Percentiles rank a stretch among this genome's conserved stretches.
Conservation (phyloP, 2,888 invertebrate genomes). For the Eupithecia insigniata region DNA sequence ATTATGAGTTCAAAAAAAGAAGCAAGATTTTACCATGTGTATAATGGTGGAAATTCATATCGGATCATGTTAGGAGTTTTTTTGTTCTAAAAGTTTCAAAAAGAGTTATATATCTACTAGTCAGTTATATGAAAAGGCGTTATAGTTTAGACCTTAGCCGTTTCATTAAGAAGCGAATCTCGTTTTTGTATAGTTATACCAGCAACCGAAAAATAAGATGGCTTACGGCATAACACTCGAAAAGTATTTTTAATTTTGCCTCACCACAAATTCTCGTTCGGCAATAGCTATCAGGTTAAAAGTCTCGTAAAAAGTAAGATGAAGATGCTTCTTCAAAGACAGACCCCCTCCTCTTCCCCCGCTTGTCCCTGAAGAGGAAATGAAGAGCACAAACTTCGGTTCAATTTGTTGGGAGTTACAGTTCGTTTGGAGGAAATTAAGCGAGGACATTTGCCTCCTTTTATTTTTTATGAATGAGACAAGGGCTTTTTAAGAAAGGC, state of each 20-base stretch:
- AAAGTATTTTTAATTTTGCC: background rate
- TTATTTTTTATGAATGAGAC: slow-evolving; percentile 5
- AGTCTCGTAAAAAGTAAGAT: slow-evolving; percentile 25
- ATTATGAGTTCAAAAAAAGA: background rate
- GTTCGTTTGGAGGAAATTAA: slow-evolving; percentile 34
- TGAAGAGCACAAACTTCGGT: slow-evolving; percentile 42
- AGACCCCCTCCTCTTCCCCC: slow-evolving; percentile 4
- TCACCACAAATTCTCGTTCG: background rate
- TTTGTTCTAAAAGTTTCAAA: no score
- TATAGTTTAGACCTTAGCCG: background rate
- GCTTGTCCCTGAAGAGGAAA: slow-evolving; percentile 36
- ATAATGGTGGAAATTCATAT: no score
- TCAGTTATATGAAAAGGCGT: background rate
- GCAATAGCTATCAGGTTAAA: slow-evolving; percentile 24
- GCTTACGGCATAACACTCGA: background rate
- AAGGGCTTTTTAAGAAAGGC: background rate
- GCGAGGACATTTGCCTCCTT: slow-evolving; percentile 14
- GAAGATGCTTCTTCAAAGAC: slow-evolving; percentile 23
- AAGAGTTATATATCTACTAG: no score
- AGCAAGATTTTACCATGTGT: background rate
- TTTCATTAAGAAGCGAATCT: background rate
- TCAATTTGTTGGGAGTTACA: slow-evolving; percentile 36
- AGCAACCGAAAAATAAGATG: background rate
- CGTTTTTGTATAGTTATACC: background rate
- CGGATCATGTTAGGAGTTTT: background rate